Base-by-base conservation (phyloP, 1,140 invertebrate species). In the Penaeus chinensis region DNA sequence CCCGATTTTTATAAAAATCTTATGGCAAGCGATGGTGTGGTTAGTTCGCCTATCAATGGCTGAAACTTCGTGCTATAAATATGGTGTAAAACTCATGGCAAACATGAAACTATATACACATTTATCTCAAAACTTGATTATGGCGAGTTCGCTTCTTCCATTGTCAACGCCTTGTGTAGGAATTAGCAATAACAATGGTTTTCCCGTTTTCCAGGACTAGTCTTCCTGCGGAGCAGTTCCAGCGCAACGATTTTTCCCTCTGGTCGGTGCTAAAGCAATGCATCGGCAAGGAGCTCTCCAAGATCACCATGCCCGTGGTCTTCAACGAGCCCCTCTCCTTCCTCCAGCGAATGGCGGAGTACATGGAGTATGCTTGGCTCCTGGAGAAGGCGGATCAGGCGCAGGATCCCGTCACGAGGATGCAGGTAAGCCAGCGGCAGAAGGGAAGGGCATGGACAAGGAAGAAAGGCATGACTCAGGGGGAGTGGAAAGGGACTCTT, bases 281-380 rank as follows among this genome's bases (percentile, higher is more conserved):
- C 91, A 96, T 99, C 91, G 97, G 98, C 90, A 98, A 98, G 94
- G 98, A 99, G 92, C 93, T 99, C 79, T 98, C 97, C 91, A 98
- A 99, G 93, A 98, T 99, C 91, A 97, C 98, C 16, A 99, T 99
- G 97, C 98, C 98, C 54, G 97, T 99, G 65, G 95, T 97, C 78
- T 98, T 99, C 92, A 99, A 99, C 93, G 98, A 99, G 93, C 98
- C 98, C 0, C 93, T 99, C 62, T 98, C 96, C 90, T 99, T 99
- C 92, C 94, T 99, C 13, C 98, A 99, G 93, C 94, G 98, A 88
- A 95, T 99, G 91, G 95, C 97, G 22, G 98, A 99, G 93, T 98
- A 98, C 91, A 95, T 99, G 95, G 98, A 99, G 92, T 99, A 99
- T 91, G 95, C 95, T 5, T 94, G 96, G 91, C 93, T 99, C n/a